Base-by-base conservation (phyloP, 2,888 invertebrate genomes). In the Uloborus plumipes region DNA sequence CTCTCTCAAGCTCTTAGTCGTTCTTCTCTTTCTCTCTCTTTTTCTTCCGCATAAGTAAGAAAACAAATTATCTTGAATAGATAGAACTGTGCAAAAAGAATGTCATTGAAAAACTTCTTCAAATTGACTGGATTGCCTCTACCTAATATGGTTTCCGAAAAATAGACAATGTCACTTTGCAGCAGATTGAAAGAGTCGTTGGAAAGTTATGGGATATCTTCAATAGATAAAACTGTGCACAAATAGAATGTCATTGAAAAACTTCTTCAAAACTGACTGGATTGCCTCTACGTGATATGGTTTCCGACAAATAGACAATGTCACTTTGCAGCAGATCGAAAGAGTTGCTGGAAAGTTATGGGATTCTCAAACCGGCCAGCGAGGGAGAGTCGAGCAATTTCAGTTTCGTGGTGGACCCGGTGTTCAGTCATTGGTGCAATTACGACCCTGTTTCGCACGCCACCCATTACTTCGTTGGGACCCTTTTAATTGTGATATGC, bases 351-450 rank as follows among this genome's bases (percentile, higher is more conserved):
- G 59, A 51, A 50, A 72, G 73, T 22, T 79, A 79, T 53, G 67
- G 67, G 6, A 22, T 74, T 62, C n/a, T 14, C 3, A 2, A n/a
- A 14, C n/a, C 39, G 0, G 15, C 4, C 11, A 50, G 26, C 16
- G 20, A 47, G 13, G 55, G 18, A 7, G 47, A 61, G 4, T 15
- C 39, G 2, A 55, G 47, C 26, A 50, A 26, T 18, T 26, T 18
- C 15, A 51, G 22, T 16, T 16, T 7, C 0, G 49, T 49, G 13
- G 6, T 47, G 18, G 53, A 69, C 16, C 31, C 78, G 1, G 79
- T 79, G 31, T 79, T 79, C 47, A 39, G 20, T 2, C 79, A 79
- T 31, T 79, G 79, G 79, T 79, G 79, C 51, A 51, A 22, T 11
- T 72, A 66, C 20, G 59, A 59, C 0, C 11, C 59, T 4, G 67